phyloP scores from a whole-genome alignment of 2,797 vertebrate genomes.

The Limosa lapponica region DNA sequence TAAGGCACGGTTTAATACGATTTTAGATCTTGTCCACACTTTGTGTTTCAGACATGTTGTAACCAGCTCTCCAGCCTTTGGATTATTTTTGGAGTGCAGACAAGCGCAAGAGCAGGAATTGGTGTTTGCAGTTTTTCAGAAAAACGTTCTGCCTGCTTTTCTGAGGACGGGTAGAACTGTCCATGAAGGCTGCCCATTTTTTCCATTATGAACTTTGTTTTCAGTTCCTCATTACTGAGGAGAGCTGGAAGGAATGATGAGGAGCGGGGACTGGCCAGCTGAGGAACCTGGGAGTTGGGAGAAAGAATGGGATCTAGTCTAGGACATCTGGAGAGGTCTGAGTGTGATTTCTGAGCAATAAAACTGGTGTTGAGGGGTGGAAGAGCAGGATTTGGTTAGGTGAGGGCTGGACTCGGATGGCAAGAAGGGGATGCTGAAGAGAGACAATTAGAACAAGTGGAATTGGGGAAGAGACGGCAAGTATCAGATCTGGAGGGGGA shows the following conservation, averaged over 20 bases:
- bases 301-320: neutral
- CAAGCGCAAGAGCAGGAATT: neutral
- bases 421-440: neutral
- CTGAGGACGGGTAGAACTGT: neutral
- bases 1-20: neutral
- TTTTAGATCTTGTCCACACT: neutral
- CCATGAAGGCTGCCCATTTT: neutral
- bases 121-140: neutral
- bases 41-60: neutral
- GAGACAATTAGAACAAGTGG: neutral
- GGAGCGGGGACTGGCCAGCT: neutral
- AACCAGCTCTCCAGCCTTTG: neutral
- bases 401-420: neutral
- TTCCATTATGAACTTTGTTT: neutral
- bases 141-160: neutral
- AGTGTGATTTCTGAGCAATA: neutral
- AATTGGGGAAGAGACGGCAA: neutral
- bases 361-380: neutral
- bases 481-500: neutral
- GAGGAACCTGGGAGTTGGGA: neutral
- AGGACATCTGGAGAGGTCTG: neutral
- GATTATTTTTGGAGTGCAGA: neutral
- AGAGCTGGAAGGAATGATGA: neutral
- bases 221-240: neutral
- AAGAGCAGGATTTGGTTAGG: neutral